Percentiles rank a stretch among this genome's conserved stretches.
These are phyloP conservation scores for Halictus quadricinctus DNA, from an alignment of 2,888 invertebrate species.

Conservation along the genomic window DNA sequence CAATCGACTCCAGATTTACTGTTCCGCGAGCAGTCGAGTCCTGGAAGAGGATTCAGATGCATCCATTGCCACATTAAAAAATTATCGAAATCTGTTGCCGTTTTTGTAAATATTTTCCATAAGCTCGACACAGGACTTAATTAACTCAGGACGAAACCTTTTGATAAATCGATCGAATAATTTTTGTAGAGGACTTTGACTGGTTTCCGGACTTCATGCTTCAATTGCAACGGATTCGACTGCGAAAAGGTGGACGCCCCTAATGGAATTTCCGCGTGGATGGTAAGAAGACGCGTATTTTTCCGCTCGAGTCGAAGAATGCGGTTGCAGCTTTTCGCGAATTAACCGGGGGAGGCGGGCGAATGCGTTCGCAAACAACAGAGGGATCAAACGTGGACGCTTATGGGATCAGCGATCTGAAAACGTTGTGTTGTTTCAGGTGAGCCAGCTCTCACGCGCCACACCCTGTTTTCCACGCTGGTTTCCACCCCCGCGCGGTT, in stretches of 20 bases:
- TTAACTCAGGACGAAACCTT: not conserved
- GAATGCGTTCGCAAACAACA: slow-evolving; percentile 78
- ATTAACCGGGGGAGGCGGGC: slow-evolving; percentile 67
- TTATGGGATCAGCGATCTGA: slow-evolving; percentile 82
- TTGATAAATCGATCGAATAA: not conserved
- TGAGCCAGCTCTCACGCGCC: slow-evolving; percentile 80
- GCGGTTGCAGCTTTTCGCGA: slow-evolving; percentile 65
- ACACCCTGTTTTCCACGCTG: slow-evolving; percentile 72
- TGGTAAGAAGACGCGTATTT: not conserved
- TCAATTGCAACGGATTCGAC: not conserved
- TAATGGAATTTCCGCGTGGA: not conserved
- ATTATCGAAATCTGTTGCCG: not conserved
- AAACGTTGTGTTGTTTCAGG: slow-evolving; percentile 82
- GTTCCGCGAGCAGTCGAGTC: not conserved
- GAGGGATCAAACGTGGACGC: slow-evolving; percentile 80
- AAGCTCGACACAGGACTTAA: not conserved
- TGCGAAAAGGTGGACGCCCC: not conserved
- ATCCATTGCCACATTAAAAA: not conserved
- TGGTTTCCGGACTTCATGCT: not conserved
- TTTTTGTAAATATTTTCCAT: not conserved
- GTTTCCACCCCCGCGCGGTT: slow-evolving; percentile 55
- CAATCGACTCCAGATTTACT: not conserved
- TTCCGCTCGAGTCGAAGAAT: slow-evolving; percentile 56
- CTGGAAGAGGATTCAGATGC: not conserved
- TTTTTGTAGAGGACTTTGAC: not conserved